Percentiles rank a stretch among this genome's conserved stretches.
phyloP scores from a whole-genome alignment of 2,797 vertebrate genomes.

The Serranus cabrilla region DNA sequence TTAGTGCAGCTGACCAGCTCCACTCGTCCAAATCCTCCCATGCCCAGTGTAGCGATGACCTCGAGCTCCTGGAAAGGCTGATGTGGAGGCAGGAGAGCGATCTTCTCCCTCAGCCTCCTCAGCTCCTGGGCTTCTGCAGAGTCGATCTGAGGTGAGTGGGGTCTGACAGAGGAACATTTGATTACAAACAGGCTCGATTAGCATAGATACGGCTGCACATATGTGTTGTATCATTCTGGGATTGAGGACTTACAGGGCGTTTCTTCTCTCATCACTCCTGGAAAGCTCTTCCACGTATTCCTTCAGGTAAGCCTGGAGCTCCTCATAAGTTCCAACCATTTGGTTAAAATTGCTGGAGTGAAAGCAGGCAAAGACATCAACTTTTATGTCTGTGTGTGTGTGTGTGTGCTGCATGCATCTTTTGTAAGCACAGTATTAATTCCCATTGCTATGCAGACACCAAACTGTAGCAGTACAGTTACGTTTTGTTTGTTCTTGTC shows the following conservation, averaged over 20 bases:
- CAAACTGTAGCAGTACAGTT: not conserved
- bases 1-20: slow-evolving; percentile 83
- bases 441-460: not conserved
- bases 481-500: too few species aligned
- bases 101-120: slow-evolving; percentile 76
- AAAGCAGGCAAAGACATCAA: not conserved
- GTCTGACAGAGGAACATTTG: slow-evolving; percentile 55
- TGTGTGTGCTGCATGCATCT: not conserved
- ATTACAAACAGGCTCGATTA: not conserved
- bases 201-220: not conserved
- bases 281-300: slow-evolving; percentile 87
- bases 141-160: slow-evolving; percentile 76
- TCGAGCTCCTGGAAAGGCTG: slow-evolving; percentile 82
- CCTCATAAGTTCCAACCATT: slow-evolving; percentile 89
- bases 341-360: slow-evolving; percentile 86
- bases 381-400: not conserved
- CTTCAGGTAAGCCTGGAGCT: slow-evolving; percentile 85
- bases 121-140: slow-evolving; percentile 76
- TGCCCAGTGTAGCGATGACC: slow-evolving; percentile 84
- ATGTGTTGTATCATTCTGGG: slow-evolving; percentile 8
- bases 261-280: slow-evolving; percentile 83
- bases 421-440: not conserved
- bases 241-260: slow-evolving; percentile 78
- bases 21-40: slow-evolving; percentile 88
- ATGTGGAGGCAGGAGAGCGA: slow-evolving; percentile 69